Evolutionary conservation across 1,140 invertebrate species (phyloP).

Genomic region (Chrysomallon squamiferum): DNA sequence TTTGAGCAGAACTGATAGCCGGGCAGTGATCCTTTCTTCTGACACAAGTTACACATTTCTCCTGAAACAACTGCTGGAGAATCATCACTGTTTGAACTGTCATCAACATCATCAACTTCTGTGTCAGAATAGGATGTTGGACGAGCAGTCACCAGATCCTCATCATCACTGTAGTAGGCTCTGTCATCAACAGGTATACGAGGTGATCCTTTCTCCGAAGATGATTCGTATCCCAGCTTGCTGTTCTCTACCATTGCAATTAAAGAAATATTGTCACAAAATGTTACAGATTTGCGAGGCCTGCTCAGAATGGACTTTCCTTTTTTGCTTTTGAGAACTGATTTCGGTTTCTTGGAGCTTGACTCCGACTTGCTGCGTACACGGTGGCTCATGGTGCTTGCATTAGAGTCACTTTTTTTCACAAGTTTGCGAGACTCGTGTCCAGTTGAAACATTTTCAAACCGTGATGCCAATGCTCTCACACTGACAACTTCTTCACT

Average conservation of each 20-base stretch:
- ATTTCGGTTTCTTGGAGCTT: conserved; percentile 42
- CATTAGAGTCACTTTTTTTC: conserved; percentile 2
- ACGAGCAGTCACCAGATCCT: conserved; percentile 20
- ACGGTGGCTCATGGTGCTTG: conserved; percentile 14
- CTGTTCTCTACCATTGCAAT: conserved; percentile 16
- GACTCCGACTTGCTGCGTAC: conserved; percentile 47
- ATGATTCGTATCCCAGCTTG: conserved; percentile 27
- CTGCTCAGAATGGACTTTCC: conserved; percentile 14
- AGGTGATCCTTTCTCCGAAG: conserved; percentile 11
- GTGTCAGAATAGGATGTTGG: conserved; percentile 27
- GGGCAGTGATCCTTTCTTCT: conserved; percentile 30
- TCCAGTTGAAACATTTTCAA: conserved; percentile 19
- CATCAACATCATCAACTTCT: conserved; percentile 31
- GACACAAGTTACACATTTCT: conserved; percentile 44
- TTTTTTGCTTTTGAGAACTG: conserved; percentile 44
- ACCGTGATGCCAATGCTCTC: conserved; percentile 37
- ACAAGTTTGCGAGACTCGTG: neutral
- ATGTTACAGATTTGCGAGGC: conserved; percentile 46
- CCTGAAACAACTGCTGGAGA: conserved; percentile 17
- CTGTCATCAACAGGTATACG: conserved; percentile 13
- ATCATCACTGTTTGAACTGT: conserved; percentile 30
- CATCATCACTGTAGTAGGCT: conserved; percentile 45
- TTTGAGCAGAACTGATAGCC: conserved; percentile 39
- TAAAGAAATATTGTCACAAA: conserved; percentile 39
- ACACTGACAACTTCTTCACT: conserved; percentile 29